Evolutionary conservation across 2,797 vertebrate species (phyloP), one percentile per base, ranked within the genome.

Genomic region (Helostoma temminkii): DNA sequence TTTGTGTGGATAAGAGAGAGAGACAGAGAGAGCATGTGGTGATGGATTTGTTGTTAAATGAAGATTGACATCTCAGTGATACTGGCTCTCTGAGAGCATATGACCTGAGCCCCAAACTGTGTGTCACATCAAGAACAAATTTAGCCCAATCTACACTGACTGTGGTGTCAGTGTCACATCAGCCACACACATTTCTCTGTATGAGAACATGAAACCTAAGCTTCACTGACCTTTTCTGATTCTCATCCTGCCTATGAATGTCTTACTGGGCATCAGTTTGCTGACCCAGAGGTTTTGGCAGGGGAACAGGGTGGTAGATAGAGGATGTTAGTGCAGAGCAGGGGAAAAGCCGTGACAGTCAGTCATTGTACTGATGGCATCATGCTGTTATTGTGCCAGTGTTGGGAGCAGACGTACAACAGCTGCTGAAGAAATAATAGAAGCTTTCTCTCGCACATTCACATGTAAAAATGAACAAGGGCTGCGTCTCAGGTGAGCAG

Each of bases 301-400:
- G 28, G 48, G 50, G 52, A 56, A 62, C 26, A 1, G 65, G 30
- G 75, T 64, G 79, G 64, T 74, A 72, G 76, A 80, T 26, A 18
- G 81, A 83, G 78, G 83, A 74, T 80, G 84, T 78, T 41, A 59
- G 73, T 8, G 43, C 54, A 66, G 78, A 69, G 76, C 49, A 21
- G 54, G 14, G 26, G 49, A 61, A 47, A 34, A 3, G 73, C 66
- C 3, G 85, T 89, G 83, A 92, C 88, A 91, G 72, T 22, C 81
- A 59, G 82, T 85, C 89, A 88, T 91, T 93, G 91, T 91, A 53
- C 50, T 64, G 84, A 88, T 80, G 76, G 84, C 78, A 59, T 87
- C 80, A 78, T 61, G 53, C 71, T 61, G 71, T 76, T 80, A 75
- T 83, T 87, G 89, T 87, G 74, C 85, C 67, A 39, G 68, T 78